Percentiles rank a stretch among this genome's conserved stretches.
Evolutionary conservation across 2,113 vertebrate species (phyloP).

Genomic region (Myiozetetes cayanensis): DNA sequence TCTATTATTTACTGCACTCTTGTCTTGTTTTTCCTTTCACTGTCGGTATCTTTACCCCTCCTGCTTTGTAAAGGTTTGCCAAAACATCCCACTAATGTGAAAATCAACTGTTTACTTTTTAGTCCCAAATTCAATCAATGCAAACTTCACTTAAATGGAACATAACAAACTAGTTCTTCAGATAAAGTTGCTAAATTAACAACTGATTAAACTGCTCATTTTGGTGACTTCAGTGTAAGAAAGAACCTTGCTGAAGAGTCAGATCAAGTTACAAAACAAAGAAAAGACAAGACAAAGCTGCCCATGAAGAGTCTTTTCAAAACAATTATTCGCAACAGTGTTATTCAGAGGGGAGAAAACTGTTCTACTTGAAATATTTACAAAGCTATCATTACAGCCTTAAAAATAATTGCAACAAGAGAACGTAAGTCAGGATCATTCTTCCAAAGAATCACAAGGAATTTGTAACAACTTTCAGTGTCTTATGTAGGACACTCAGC

Average conservation of each 20-base stretch:
- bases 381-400: not conserved
- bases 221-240: not conserved
- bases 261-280: not conserved
- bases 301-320: not conserved
- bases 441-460: not conserved
- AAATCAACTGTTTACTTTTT: not conserved
- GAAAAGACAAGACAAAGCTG: not conserved
- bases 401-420: not conserved
- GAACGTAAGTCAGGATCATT: not conserved
- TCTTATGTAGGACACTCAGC: not conserved
- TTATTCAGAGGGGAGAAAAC: not conserved
- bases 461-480: not conserved
- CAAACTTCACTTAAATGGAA: not conserved
- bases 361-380: not conserved
- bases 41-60: not conserved
- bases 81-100: not conserved
- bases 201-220: not conserved
- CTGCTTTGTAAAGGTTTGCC: not conserved
- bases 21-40: not conserved
- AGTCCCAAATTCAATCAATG: not conserved
- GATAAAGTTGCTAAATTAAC: not conserved
- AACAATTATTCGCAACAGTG: not conserved
- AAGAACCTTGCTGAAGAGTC: not conserved
- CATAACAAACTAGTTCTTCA: not conserved
- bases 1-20: not conserved